A percentile compares a stretch with the other conserved stretches of the same genome.
Evolutionary conservation across 2,797 vertebrate species (phyloP).

Genomic region (Psittacula echo): DNA sequence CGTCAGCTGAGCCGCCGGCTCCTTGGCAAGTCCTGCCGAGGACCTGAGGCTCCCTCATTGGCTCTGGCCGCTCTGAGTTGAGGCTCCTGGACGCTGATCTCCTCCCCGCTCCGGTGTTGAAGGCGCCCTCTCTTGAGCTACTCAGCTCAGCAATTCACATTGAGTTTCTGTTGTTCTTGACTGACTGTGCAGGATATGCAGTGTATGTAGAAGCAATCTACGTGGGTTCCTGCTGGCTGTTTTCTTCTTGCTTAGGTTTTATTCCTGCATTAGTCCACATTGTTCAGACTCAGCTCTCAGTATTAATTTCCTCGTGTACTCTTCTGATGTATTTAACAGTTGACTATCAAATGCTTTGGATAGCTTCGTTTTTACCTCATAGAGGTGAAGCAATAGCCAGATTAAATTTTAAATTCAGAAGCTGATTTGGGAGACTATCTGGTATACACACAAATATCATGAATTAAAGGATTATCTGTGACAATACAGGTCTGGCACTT

Average conservation of each 20-base stretch:
- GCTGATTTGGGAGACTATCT: neutral
- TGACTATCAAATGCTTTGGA: neutral
- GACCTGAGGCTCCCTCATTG: too few relatives aligned
- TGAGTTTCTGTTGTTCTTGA: neutral
- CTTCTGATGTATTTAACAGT: neutral
- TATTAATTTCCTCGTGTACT: neutral
- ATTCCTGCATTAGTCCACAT: neutral
- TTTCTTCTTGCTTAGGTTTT: neutral
- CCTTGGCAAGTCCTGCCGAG: too few relatives aligned
- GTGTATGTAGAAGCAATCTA: accelerated
- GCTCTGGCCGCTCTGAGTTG: too few relatives aligned
- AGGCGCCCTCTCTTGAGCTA: too few relatives aligned
- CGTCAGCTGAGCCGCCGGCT: too few relatives aligned
- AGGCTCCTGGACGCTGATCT: too few relatives aligned
- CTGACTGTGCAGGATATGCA: neutral
- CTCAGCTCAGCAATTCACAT: neutral
- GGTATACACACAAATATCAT: neutral
- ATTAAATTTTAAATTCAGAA: conserved; percentile 2
- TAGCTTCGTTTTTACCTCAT: neutral
- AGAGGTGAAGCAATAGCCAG: neutral
- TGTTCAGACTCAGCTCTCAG: neutral
- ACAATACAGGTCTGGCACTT: neutral
- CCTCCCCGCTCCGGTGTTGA: too few relatives aligned
- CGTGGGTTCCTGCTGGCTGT: neutral
- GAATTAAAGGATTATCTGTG: neutral